Evolutionary conservation across 2,888 invertebrate genomes (phyloP).

Genomic region (Cecidostiba fungosa): DNA sequence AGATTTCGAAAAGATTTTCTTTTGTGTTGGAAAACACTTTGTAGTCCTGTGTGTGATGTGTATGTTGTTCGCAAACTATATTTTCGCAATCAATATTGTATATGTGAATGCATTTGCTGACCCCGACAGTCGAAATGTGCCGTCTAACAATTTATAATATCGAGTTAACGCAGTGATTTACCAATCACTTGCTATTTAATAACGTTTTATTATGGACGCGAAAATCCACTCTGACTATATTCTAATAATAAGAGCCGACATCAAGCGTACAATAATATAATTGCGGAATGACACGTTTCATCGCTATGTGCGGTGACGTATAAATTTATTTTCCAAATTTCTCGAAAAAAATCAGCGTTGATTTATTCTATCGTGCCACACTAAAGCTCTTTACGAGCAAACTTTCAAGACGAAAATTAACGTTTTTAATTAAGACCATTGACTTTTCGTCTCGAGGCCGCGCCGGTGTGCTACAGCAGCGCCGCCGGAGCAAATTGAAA

Average conservation of each 20-base stretch:
- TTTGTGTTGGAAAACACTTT: too few species aligned
- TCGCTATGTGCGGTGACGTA: too few species aligned
- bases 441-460: slow-evolving; percentile 25
- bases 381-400: background rate
- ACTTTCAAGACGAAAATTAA: slow-evolving; percentile 31
- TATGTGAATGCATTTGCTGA: too few species aligned
- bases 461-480: background rate
- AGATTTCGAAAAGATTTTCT: background rate
- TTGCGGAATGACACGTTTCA: too few species aligned
- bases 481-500: slow-evolving; percentile 27
- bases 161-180: background rate
- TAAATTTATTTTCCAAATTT: background rate
- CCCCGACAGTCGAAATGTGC: background rate
- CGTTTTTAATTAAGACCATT: slow-evolving; percentile 48
- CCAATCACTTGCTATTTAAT: background rate
- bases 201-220: background rate
- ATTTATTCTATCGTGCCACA: background rate
- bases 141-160: background rate
- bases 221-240: background rate
- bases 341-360: background rate
- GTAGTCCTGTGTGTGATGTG: too few species aligned
- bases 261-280: too few species aligned
- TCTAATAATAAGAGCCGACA: background rate
- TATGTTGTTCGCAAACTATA: too few species aligned
- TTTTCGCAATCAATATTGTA: too few species aligned